These are phyloP conservation scores for Saimiri boliviensis DNA, from an alignment of 2,113 vertebrate species.

Conservation along the genomic window DNA sequence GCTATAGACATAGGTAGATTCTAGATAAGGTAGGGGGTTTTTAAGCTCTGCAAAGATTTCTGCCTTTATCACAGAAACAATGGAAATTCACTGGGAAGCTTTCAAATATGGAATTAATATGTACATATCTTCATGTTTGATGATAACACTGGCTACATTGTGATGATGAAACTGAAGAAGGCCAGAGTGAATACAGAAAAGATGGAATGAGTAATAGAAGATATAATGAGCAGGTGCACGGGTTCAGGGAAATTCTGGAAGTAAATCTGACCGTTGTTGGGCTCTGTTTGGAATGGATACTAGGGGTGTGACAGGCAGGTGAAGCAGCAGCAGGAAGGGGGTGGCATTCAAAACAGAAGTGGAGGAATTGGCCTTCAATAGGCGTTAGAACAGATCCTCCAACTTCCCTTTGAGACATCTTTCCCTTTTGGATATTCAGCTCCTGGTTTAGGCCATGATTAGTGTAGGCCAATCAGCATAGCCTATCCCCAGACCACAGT, in stretches of 20 bases:
- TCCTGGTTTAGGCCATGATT: background rate
- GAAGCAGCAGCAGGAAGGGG: rapidly evolving
- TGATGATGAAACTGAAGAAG: background rate
- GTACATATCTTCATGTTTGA: background rate
- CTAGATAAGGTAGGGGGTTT: background rate
- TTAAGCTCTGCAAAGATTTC: background rate
- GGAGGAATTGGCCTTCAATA: background rate
- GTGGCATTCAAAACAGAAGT: background rate
- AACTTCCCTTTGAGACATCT: background rate
- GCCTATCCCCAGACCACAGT: background rate
- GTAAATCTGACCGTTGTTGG: background rate
- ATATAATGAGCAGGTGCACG: background rate
- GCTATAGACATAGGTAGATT: background rate
- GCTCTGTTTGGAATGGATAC: background rate
- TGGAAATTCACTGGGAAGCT: background rate
- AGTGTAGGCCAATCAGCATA: background rate
- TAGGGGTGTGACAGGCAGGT: background rate
- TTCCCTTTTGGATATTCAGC: background rate
- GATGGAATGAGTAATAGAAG: rapidly evolving
- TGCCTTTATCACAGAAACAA: background rate
- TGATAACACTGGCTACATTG: background rate
- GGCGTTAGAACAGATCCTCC: background rate
- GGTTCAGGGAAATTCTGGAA: background rate
- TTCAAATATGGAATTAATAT: background rate
- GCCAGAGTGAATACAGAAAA: too few relatives aligned